Evolutionary conservation across 2,113 vertebrate genomes (phyloP).

Genomic region (Dicentrarchus labrax): DNA sequence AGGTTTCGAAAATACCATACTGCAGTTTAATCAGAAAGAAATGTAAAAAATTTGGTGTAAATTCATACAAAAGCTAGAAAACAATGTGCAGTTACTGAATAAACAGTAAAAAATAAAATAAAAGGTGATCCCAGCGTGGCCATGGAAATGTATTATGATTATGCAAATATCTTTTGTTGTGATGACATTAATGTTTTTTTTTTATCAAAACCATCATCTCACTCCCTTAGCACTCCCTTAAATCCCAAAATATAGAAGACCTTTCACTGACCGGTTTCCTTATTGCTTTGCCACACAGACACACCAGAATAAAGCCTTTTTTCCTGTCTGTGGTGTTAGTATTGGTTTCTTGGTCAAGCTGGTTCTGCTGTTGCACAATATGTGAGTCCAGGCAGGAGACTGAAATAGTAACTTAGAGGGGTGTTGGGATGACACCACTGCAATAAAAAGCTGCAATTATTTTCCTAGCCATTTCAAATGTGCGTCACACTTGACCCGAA

Average conservation of each 20-base stretch:
- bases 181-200: not conserved
- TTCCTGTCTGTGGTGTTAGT: conserved; percentile 28
- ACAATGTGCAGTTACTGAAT: not conserved
- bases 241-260: conserved; percentile 21
- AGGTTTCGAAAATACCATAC: not conserved
- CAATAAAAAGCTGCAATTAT: conserved; percentile 75
- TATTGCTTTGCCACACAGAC: conserved; percentile 16
- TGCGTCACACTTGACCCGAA: conserved; percentile 74
- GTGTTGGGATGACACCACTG: conserved; percentile 61
- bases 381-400: conserved; percentile 38
- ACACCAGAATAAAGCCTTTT: conserved; percentile 34
- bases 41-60: not conserved
- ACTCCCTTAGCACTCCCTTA: not conserved
- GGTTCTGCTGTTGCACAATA: conserved; percentile 34
- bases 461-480: conserved; percentile 69
- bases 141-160: not conserved
- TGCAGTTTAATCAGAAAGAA: not conserved
- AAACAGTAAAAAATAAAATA: not conserved
- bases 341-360: conserved; percentile 34
- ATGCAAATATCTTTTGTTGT: not conserved
- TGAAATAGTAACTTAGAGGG: conserved; percentile 60
- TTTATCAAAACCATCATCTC: conserved; percentile 2
- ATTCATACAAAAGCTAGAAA: not conserved
- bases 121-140: not conserved
- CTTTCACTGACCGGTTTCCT: conserved; percentile 5